phyloP scores from a whole-genome alignment of 2,888 invertebrate genomes.

The Leucozona laternaria region DNA sequence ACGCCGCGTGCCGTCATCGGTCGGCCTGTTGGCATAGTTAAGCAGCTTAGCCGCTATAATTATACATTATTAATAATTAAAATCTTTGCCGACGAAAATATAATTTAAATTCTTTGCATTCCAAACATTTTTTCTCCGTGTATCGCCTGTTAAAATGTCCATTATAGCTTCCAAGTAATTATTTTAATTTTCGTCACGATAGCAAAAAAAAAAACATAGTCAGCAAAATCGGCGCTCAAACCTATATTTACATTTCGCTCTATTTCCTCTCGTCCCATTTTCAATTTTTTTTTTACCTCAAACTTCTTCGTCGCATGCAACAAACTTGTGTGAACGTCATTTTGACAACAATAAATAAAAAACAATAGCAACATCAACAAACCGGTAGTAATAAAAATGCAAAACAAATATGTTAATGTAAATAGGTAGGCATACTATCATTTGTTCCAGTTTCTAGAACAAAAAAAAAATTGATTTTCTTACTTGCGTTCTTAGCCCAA shows the following conservation, averaged over 20 bases:
- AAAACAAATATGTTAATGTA: neutral
- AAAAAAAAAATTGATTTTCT: neutral
- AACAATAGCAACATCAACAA: neutral
- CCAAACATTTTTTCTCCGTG: neutral
- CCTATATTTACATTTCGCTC: slow-evolving; percentile 18
- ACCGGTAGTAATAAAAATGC: neutral
- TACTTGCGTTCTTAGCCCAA: neutral
- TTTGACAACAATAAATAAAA: neutral
- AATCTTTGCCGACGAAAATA: neutral
- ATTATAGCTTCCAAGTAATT: neutral
- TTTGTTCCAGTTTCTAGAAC: slow-evolving; percentile 3
- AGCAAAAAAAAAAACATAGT: neutral
- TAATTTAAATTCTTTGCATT: slow-evolving; percentile 1
- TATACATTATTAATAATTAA: neutral
- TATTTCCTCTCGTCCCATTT: neutral
- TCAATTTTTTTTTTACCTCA: neutral
- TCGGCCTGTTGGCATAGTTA: no score
- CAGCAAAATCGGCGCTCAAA: slow-evolving; percentile 9
- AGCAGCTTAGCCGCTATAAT: neutral
- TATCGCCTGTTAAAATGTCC: neutral
- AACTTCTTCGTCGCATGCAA: slow-evolving; percentile 9
- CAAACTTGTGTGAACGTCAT: slow-evolving; percentile 1
- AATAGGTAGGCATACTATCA: neutral
- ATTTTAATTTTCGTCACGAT: slow-evolving; percentile 7
- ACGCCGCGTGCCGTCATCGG: no score